A percentile compares a stretch with the other conserved stretches of the same genome.
These are phyloP conservation scores for Brachynemurus nebulosus DNA, from an alignment of 2,888 invertebrate genomes.

Conservation along the genomic window DNA sequence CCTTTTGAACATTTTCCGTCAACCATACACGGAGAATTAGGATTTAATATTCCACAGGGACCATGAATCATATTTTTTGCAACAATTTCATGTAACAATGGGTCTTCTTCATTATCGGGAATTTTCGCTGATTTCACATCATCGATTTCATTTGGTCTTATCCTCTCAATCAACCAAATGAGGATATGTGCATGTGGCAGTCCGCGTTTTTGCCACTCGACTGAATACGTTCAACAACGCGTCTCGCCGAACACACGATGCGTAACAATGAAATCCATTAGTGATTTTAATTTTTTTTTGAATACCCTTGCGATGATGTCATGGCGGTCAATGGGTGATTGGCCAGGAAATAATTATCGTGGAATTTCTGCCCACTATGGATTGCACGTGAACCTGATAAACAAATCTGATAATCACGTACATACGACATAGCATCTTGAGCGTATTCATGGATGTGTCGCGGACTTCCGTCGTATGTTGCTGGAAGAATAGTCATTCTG, in stretches of 20 bases:
- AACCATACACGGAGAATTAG: no score
- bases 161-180: constrained; percentile 14
- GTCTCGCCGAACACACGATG: constrained; percentile 10
- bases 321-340: neutral
- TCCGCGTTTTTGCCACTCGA: neutral
- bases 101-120: constrained; percentile 26
- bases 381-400: constrained; percentile 26
- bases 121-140: constrained; percentile 10
- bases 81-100: no score
- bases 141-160: constrained; percentile 9
- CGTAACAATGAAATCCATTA: constrained; percentile 11
- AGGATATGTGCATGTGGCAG: constrained; percentile 19
- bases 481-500: constrained; percentile 21
- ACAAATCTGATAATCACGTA: constrained; percentile 22
- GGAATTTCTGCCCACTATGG: constrained; percentile 5
- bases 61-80: no score
- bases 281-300: constrained; percentile 12
- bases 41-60: constrained; percentile 27
- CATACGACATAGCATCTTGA: constrained; percentile 25
- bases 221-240: neutral
- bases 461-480: constrained; percentile 22
- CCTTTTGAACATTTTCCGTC: constrained; percentile 25
- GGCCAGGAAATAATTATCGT: neutral
- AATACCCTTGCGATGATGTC: constrained; percentile 13
- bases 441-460: constrained; percentile 24